Base-by-base conservation (phyloP, 2,113 vertebrate species). In the Neogobius melanostomus region DNA sequence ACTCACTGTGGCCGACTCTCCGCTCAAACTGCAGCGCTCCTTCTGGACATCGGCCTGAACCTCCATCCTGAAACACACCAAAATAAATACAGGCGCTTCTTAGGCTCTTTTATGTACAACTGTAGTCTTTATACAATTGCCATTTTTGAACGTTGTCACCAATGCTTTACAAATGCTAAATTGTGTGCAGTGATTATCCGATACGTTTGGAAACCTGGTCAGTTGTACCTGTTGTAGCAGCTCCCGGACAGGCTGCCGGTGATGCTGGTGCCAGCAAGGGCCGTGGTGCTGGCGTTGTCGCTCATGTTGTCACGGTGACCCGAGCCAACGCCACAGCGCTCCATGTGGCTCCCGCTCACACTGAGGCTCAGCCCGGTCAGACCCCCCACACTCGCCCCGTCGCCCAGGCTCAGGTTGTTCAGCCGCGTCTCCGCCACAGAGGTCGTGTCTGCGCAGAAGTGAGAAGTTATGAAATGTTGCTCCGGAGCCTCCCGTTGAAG, bases 41-140 rank as follows among this genome's bases (percentile, higher is more conserved):
- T 99, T 99, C 90, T 99, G 97, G 11, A 99, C 94, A 16, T 99
- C 98, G 21, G 97, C 97, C 89, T 99, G 97, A 21, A 99, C 96
- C 89, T 99, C 97, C 94, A 99, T 89, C 80, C 98, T 99, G 77
- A 15, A 56, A 81, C 43, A 54, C 61, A 6, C 63, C 5, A 68
- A 7, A 53, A 48, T 52, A 61, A 6, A 69, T 53, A 11, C 16
- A 53, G 51, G 51, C 11, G 7, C 46, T 7, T 47, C 10, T n/a
- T 6, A 47, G 0, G 46, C 0, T 4, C 6, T 47, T 53, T 7
- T 42, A 10, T 16, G 54, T 10, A 57, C 16, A 36, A 36, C 28
- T 47, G 46, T 47, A 47, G 7, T 2, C 46, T 47, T 4, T 47
- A 11, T 8, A 47, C 7, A 47, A 47, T 7, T 47, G 7, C 7